Conservation (phyloP, 1,140 invertebrate genomes). For the Reticulitermes speratus region DNA sequence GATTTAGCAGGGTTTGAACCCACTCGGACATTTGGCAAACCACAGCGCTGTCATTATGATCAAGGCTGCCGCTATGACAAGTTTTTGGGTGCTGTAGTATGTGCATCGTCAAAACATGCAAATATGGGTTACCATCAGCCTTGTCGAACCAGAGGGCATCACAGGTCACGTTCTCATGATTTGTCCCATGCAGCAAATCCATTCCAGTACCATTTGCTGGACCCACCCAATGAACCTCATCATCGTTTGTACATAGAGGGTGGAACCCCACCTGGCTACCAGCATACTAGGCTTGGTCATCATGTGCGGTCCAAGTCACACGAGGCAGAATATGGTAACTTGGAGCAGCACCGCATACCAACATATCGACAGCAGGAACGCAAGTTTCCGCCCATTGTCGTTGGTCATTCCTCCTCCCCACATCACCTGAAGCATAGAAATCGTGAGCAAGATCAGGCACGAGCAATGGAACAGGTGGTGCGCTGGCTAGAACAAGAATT, state of each 20-base stretch:
- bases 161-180: conserved; percentile 54
- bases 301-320: conserved; percentile 41
- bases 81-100: conserved; percentile 49
- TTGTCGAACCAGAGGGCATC: conserved; percentile 41
- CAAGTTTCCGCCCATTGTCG: conserved; percentile 24
- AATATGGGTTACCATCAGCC: conserved; percentile 42
- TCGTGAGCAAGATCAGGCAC: conserved; percentile 64
- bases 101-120: conserved; percentile 50
- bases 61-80: conserved; percentile 55
- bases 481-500: conserved; percentile 59
- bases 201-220: conserved; percentile 49
- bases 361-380: conserved; percentile 8
- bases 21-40: not conserved
- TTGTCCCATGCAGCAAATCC: conserved; percentile 42
- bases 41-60: conserved; percentile 11
- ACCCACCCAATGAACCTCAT: conserved; percentile 39
- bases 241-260: not conserved
- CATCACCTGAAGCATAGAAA: conserved; percentile 66
- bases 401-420: conserved; percentile 42
- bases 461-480: conserved; percentile 67
- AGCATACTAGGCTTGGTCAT: not conserved
- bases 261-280: not conserved
- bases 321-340: conserved; percentile 24
- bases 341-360: not conserved
- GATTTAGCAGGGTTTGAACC: conserved; percentile 49